These are phyloP conservation scores for Trissoscelio sp. DNA, from an alignment of 2,888 invertebrate genomes.

Conservation along the genomic window DNA sequence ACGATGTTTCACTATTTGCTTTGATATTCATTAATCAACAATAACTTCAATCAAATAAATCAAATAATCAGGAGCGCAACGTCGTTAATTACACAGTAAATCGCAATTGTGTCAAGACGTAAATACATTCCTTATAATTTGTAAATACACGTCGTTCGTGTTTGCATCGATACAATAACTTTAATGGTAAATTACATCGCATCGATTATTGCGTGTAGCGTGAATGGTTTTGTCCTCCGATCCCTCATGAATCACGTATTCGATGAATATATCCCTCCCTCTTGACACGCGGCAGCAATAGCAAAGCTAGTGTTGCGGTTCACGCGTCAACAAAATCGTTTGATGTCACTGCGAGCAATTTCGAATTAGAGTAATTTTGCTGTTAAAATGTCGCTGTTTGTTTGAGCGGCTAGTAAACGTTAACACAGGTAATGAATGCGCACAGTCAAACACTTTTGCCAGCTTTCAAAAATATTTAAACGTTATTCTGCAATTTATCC, in stretches of 20 bases:
- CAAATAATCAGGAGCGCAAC: not conserved
- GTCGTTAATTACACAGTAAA: conserved; percentile 9
- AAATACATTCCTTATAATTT: conserved; percentile 25
- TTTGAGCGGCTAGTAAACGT: conserved; percentile 35
- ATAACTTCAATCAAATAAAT: not conserved
- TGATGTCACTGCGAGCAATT: conserved; percentile 43
- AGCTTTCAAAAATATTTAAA: conserved; percentile 50
- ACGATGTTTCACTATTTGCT: not conserved
- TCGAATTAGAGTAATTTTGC: conserved; percentile 48
- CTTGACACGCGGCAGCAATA: conserved; percentile 29
- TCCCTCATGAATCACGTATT: conserved; percentile 47
- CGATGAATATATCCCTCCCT: conserved; percentile 44
- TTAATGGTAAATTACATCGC: conserved; percentile 47
- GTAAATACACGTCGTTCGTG: conserved; percentile 15
- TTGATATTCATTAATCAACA: not conserved
- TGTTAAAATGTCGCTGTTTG: conserved; percentile 47
- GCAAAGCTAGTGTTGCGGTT: conserved; percentile 47
- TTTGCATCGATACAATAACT: conserved; percentile 38
- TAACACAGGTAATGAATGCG: conserved; percentile 39
- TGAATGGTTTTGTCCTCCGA: conserved; percentile 48
- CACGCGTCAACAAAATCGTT: conserved; percentile 61
- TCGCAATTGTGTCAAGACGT: conserved; percentile 10
- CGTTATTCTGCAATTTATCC: conserved; percentile 30
- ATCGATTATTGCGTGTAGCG: conserved; percentile 35
- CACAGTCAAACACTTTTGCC: conserved; percentile 26